Evolutionary conservation across 53 echinoderm and acorn worm genomes (phyloP), one percentile per base, ranked within the genome.

Genomic region (Holothuria scabra): DNA sequence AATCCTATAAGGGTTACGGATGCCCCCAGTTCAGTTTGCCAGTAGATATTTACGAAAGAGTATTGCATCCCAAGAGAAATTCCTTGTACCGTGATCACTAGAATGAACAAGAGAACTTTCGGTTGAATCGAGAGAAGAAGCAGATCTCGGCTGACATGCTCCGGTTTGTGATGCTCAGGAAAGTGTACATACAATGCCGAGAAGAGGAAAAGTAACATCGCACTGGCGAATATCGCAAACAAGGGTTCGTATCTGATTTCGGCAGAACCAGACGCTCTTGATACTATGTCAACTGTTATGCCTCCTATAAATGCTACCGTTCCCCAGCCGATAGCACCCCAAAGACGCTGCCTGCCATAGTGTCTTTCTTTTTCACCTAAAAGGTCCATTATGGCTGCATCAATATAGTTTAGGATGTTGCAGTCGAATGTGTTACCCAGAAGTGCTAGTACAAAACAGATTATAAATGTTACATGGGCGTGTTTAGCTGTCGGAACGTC

Each of bases 301-400:
- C 96, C 96, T n/a, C 89, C 87, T 35, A 89, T 33, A 30, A 93
- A 44, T 2, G 96, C 91, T 46, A 93, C 91, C 18, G 70, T 22
- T 7, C 93, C 96, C 93, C 93, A 95, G 62, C 91, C 93, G 28
- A 95, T 62, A 2, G 96, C 91, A 7, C 96, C 95, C 96, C 96
- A 95, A 31, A 95, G 20, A 12, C 93, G 78, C 65, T 91, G 90
- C 83, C 91, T 93, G 21, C 93, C 91, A 56, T 91, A 95, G 63
- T 89, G 91, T 20, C 49, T 28, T 28, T 76, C 76, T 23, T 55
- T 28, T 12, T 76, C 76, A 11, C 76, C 76, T 32, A 88, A 49
- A 48, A 88, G 83, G 35, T 83, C 88, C 88, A 88, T 88, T 62
- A 83, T 83, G 33, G 74, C 41, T 16, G 88, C 65, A 65, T 88